Conservation (phyloP, 2,888 invertebrate genomes). For the Oligia fasciuncula region DNA sequence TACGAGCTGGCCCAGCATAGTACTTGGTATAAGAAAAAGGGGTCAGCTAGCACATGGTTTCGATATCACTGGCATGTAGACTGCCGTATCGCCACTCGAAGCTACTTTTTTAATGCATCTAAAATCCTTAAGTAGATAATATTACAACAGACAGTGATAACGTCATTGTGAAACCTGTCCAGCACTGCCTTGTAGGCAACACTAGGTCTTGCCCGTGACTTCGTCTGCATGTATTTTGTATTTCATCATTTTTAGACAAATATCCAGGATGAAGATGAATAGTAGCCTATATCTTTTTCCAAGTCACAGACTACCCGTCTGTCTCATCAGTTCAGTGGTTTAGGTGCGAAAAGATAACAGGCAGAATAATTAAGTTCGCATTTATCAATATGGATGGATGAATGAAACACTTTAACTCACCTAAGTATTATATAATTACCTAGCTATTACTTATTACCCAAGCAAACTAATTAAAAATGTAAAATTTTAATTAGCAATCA, state of each 20-base stretch:
- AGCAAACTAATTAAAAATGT: constrained; percentile 18
- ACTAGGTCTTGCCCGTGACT: not conserved
- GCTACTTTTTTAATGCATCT: not conserved
- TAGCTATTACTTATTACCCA: not conserved
- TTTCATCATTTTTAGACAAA: not conserved
- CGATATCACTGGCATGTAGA: not conserved
- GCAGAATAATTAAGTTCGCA: not conserved
- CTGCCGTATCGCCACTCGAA: not conserved
- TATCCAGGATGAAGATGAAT: not conserved
- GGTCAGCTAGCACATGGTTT: not conserved
- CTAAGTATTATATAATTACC: not conserved
- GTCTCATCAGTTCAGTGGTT: not conserved
- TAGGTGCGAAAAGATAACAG: not conserved
- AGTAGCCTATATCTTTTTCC: not conserved
- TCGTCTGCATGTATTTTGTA: not conserved
- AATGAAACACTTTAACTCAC: not conserved
- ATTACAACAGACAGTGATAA: not conserved
- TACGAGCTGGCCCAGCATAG: not conserved
- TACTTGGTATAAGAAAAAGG: not conserved
- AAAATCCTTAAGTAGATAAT: not conserved
- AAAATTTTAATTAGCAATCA: constrained; percentile 37
- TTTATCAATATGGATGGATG: not conserved
- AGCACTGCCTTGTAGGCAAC: no score
- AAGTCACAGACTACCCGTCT: not conserved
- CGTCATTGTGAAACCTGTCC: not conserved